Conservation (phyloP, 1,140 invertebrate genomes). For the Pteromalus puparum region DNA sequence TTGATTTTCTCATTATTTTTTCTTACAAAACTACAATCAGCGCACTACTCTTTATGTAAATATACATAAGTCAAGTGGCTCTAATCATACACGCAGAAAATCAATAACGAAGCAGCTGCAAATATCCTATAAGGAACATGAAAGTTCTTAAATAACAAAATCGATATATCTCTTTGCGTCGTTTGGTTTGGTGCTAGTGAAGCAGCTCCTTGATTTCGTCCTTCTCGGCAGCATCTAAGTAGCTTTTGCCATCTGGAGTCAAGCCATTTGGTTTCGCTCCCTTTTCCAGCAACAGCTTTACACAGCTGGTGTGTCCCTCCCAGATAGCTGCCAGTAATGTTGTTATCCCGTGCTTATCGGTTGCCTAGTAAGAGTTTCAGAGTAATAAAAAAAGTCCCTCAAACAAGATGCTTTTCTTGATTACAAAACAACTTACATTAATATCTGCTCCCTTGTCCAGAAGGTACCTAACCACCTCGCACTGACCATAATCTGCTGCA, state of each 20-base stretch:
- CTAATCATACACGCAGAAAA: constrained; percentile 61
- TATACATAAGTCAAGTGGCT: constrained; percentile 58
- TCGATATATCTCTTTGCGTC: constrained; percentile 51
- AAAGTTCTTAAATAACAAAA: constrained; percentile 72
- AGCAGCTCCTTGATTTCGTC: constrained; percentile 90
- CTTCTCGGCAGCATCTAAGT: constrained; percentile 93
- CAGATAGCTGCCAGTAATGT: constrained; percentile 94
- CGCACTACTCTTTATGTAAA: constrained; percentile 54
- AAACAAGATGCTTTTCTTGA: not conserved
- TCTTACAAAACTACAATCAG: constrained; percentile 50
- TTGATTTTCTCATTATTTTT: constrained; percentile 53
- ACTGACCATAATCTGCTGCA: constrained; percentile 96
- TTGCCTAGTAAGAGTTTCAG: constrained; percentile 77
- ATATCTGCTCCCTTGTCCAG: constrained; percentile 92
- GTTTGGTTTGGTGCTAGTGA: constrained; percentile 69
- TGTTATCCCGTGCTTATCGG: constrained; percentile 96
- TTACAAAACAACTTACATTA: constrained; percentile 83
- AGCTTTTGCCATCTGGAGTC: constrained; percentile 90
- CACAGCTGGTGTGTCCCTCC: constrained; percentile 95
- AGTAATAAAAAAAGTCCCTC: not conserved
- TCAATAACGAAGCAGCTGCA: constrained; percentile 68
- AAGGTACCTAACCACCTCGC: constrained; percentile 92
- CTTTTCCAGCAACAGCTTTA: constrained; percentile 90
- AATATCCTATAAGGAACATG: constrained; percentile 72
- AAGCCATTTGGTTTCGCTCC: constrained; percentile 89